Evolutionary conservation across 2,797 vertebrate genomes (phyloP).

Genomic region (Eleutherodactylus coqui): DNA sequence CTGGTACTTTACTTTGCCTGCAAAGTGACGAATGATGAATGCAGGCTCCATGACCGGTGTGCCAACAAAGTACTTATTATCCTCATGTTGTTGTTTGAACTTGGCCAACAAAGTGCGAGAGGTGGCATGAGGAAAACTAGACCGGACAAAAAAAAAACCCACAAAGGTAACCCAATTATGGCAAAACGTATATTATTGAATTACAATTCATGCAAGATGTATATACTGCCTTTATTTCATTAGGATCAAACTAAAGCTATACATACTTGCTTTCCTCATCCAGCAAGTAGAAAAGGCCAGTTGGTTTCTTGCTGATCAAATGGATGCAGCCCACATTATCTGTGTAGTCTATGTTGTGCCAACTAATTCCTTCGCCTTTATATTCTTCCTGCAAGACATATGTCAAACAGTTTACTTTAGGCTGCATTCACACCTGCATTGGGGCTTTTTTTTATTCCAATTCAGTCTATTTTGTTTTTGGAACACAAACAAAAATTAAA

Average conservation of each 20-base stretch:
- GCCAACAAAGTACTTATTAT: constrained; percentile 92
- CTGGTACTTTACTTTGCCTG: constrained; percentile 96
- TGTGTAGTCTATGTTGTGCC: constrained; percentile 88
- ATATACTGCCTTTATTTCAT: background rate
- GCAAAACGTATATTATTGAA: background rate
- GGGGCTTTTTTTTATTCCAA: too few relatives aligned
- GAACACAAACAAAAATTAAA: too few relatives aligned
- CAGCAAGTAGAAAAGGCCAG: constrained; percentile 89
- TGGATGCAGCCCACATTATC: constrained; percentile 92
- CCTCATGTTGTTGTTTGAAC: constrained; percentile 97
- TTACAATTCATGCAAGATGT: background rate
- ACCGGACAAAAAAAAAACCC: constrained; percentile 36
- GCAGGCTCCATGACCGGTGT: constrained; percentile 96
- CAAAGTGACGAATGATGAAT: constrained; percentile 96
- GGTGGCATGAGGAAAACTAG: constrained; percentile 95
- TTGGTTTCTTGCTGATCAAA: constrained; percentile 87
- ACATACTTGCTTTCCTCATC: constrained; percentile 91
- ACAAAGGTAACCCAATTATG: background rate
- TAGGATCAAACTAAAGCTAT: background rate
- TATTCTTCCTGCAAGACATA: constrained; percentile 85
- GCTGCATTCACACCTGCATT: too few relatives aligned
- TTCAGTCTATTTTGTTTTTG: too few relatives aligned
- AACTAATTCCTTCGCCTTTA: constrained; percentile 87
- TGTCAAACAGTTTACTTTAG: background rate
- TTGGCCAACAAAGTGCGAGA: constrained; percentile 94